Percentiles rank a stretch among this genome's conserved stretches.
Evolutionary conservation across 1,140 invertebrate genomes (phyloP).

Genomic region (Drosophila lowei): DNA sequence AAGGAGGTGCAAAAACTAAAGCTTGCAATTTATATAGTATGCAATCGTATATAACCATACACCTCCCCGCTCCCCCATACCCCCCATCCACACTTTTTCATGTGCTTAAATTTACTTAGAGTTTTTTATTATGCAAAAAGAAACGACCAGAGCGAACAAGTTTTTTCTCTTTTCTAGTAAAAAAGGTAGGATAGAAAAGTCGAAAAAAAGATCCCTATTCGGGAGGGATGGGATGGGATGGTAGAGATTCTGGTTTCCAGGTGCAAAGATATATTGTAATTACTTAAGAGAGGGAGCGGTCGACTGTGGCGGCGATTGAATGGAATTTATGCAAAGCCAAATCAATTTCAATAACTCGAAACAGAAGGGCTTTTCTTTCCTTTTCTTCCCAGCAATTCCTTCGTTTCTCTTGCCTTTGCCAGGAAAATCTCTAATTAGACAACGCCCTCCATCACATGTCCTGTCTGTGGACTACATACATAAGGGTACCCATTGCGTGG

Average conservation of each 20-base stretch:
- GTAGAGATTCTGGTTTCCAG: background rate
- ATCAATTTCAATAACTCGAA: slow-evolving; percentile 78
- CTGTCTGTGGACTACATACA: background rate
- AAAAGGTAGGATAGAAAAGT: background rate
- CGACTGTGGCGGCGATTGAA: slow-evolving; percentile 37
- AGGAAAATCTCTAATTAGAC: slow-evolving; percentile 56
- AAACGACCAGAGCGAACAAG: slow-evolving; percentile 16
- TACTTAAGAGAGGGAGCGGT: slow-evolving; percentile 24
- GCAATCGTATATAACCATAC: slow-evolving; percentile 51
- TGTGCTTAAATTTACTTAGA: slow-evolving; percentile 76
- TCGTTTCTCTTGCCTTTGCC: slow-evolving; percentile 33
- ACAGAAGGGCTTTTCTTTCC: background rate
- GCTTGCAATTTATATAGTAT: slow-evolving; percentile 68
- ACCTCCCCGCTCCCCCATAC: background rate
- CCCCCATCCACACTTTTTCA: slow-evolving; percentile 14
- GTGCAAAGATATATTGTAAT: slow-evolving; percentile 77
- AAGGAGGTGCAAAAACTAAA: slow-evolving; percentile 31
- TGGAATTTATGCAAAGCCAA: slow-evolving; percentile 78
- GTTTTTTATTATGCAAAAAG: slow-evolving; percentile 78
- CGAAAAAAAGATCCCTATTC: too few species aligned
- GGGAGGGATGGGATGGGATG: too few species aligned
- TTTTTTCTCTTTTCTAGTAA: too few species aligned
- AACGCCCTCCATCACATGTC: slow-evolving; percentile 44
- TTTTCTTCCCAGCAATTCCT: slow-evolving; percentile 43
- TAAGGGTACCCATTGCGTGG: too few species aligned